Evolutionary conservation across 2,888 invertebrate species (phyloP).

Genomic region (Lordiphosa fenestrarum): DNA sequence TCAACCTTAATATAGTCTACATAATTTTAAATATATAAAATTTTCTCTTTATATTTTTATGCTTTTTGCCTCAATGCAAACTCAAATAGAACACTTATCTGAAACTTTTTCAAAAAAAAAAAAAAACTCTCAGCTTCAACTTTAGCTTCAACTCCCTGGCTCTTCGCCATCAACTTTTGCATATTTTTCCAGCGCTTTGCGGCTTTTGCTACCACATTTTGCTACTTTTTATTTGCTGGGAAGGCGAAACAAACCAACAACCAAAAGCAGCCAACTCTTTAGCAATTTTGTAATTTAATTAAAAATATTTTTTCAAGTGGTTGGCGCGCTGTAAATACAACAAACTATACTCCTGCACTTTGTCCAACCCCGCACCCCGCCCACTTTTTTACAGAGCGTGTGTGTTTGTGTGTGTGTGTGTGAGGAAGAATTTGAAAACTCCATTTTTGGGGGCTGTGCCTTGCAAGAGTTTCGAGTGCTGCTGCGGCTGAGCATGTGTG

Average conservation of each 20-base stretch:
- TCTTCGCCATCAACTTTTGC: constrained; percentile 20
- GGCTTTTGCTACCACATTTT: constrained; percentile 44
- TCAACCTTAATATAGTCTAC: too few relatives aligned
- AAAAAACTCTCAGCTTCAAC: background rate
- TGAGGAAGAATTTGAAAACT: constrained; percentile 68
- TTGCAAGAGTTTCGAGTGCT: constrained; percentile 42
- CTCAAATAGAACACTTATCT: constrained; percentile 7
- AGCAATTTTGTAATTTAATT: constrained; percentile 74
- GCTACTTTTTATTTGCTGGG: constrained; percentile 26
- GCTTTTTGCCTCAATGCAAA: background rate
- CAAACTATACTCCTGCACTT: constrained; percentile 52
- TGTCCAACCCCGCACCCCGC: constrained; percentile 14
- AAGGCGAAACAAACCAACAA: constrained; percentile 16
- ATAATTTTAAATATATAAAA: constrained; percentile 21
- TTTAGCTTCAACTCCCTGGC: constrained; percentile 6
- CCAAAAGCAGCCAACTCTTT: constrained; percentile 60
- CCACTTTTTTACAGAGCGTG: constrained; percentile 43
- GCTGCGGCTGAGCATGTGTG: constrained; percentile 49
- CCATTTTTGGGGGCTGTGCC: constrained; percentile 37
- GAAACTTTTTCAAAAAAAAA: background rate
- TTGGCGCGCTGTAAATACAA: constrained; percentile 73
- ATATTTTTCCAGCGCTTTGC: constrained; percentile 50
- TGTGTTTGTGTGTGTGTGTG: constrained; percentile 34
- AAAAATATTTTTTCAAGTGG: constrained; percentile 76
- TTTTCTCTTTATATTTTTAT: background rate